Base-by-base conservation (phyloP, 2,113 vertebrate species). In the Pterocles burchelli region DNA sequence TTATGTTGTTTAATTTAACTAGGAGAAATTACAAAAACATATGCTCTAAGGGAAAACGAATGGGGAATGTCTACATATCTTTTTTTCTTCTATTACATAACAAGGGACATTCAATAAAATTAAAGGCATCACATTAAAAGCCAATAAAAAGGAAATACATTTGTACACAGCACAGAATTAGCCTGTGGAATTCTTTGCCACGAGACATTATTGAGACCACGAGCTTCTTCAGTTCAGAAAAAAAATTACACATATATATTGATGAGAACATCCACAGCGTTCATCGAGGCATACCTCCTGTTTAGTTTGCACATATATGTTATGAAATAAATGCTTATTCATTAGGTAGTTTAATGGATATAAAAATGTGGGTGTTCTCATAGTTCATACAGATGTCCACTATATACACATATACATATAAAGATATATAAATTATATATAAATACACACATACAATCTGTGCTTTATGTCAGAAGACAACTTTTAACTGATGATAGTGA, bases 71-170 rank as follows among this genome's bases (percentile, higher is more conserved):
- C 85, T 93, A 16, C 67, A 84, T 76, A 49, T 49, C 34, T 67
- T 93, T 59, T 93, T 59, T 77, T 20, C 71, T 90, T 88, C 77
- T 59, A 18, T 33, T 86, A 71, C 33, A 9, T 85, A 95, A 95
- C 89, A 74, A 88, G 83, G 74, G 89, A 91, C 94, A 92, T 21
- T 79, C 62, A 94, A 82, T 87, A 92, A 97, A 97, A 96, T 81
- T 79, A 96, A 97, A 95, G 62, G 83, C 58, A 96, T 89, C 90
- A 96, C 93, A 82, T 79, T 96, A 45, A 96, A 92, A 96, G 92
- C 33, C 70, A 86, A 88, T 96, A 89, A 92, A 95, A 95, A 96
- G 78, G 88, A 95, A 96, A 93, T 95, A 95, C 81, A 62, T 91
- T 68, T 61, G 88, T 80, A 94, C 94, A 95, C 83, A 96, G 93